Conservation (phyloP, 1,140 invertebrate genomes). For the Leptopilina boulardi region DNA sequence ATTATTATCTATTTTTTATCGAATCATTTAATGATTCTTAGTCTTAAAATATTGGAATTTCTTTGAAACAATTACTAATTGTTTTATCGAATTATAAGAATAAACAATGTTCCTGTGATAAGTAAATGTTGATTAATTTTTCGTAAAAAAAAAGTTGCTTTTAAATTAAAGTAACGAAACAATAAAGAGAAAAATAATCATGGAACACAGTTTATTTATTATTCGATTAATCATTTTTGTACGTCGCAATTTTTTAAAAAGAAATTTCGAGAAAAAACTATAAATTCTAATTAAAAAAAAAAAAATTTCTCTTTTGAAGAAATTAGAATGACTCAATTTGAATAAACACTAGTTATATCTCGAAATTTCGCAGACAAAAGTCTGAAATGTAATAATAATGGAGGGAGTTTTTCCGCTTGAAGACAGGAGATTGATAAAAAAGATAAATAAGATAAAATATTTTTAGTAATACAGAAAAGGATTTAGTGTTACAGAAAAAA, state of each 20-base stretch:
- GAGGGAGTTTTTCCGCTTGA: constrained; percentile 34
- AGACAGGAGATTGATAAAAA: constrained; percentile 38
- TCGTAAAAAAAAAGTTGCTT: not conserved
- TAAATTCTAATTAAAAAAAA: not conserved
- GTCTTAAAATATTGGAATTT: not conserved
- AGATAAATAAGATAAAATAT: constrained; percentile 52
- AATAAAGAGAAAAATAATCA: constrained; percentile 34
- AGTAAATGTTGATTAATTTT: not conserved
- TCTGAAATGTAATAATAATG: not conserved
- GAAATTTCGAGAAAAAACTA: not conserved
- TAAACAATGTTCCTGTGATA: not conserved
- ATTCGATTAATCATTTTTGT: not conserved
- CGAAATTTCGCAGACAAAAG: constrained; percentile 20
- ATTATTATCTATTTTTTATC: not conserved
- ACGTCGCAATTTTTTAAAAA: not conserved
- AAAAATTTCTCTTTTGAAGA: not conserved
- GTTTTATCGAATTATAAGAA: constrained; percentile 15
- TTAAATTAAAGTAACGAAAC: not conserved
- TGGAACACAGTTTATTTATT: constrained; percentile 48
- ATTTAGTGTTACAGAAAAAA: constrained; percentile 35
- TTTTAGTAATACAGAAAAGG: constrained; percentile 49
- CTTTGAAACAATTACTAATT: not conserved
- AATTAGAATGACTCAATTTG: not conserved
- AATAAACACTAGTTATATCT: not conserved
- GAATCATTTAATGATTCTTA: not conserved